phyloP scores from a whole-genome alignment of 2,113 vertebrate genomes.

The Steatornis caripensis region DNA sequence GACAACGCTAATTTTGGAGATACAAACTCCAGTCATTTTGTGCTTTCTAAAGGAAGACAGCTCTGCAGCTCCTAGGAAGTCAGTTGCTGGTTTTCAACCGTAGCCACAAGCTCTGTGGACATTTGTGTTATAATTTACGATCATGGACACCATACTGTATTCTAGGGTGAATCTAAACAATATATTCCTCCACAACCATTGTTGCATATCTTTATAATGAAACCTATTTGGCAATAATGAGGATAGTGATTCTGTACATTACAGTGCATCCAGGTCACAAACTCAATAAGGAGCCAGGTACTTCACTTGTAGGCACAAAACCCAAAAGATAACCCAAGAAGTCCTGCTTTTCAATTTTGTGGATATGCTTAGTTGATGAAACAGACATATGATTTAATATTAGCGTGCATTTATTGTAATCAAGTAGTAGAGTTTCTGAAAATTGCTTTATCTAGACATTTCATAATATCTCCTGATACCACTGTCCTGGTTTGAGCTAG shows the following conservation, averaged over 20 bases:
- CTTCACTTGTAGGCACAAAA: background rate
- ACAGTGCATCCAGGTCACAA: background rate
- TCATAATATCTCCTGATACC: background rate
- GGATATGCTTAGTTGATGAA: background rate
- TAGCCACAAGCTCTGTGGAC: background rate
- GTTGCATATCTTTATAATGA: fast-evolving
- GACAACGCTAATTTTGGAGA: background rate
- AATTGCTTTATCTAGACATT: background rate
- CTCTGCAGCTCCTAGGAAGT: background rate
- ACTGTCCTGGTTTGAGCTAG: too few species aligned
- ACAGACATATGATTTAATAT: background rate
- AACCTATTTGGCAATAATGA: background rate
- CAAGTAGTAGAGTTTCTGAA: background rate
- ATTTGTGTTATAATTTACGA: background rate
- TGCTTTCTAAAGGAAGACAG: background rate
- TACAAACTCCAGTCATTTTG: background rate
- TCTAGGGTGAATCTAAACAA: background rate
- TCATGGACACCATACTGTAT: background rate
- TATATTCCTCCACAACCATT: fast-evolving
- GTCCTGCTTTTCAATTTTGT: background rate
- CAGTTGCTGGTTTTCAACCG: background rate
- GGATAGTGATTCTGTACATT: background rate
- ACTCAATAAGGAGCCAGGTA: background rate
- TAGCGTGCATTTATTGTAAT: background rate
- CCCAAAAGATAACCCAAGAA: background rate